Evolutionary conservation across 1,140 invertebrate species (phyloP).

Genomic region (silkworm (Bombyx mori)): DNA sequence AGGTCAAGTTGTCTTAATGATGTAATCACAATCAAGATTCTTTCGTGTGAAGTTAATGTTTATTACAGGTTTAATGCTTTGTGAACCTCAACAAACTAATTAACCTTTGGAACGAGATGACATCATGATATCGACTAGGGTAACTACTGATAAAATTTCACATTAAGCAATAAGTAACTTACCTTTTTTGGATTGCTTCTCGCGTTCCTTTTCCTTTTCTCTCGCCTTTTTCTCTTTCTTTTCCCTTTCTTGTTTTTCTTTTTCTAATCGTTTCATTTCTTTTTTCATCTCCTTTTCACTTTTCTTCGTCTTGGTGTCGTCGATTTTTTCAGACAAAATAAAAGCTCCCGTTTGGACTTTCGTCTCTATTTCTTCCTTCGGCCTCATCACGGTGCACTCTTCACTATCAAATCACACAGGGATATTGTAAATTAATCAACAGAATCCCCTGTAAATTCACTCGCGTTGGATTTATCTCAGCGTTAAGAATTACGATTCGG

Average conservation of each 20-base stretch:
- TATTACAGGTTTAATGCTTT: not conserved
- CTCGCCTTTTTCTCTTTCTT: conserved; percentile 69
- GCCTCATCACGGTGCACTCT: conserved; percentile 44
- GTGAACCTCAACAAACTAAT: conserved; percentile 1
- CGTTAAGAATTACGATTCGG: conserved; percentile 42
- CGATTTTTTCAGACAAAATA: conserved; percentile 69
- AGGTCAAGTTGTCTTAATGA: conserved; percentile 39
- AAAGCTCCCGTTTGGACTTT: conserved; percentile 64
- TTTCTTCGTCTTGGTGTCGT: conserved; percentile 66
- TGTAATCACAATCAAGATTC: conserved; percentile 37
- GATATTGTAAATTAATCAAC: conserved; percentile 39
- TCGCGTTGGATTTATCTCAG: conserved; percentile 30
- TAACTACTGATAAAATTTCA: not conserved
- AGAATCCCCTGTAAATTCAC: conserved; percentile 47
- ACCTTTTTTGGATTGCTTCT: conserved; percentile 71
- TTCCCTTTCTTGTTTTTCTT: conserved; percentile 65
- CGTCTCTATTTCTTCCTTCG: conserved; percentile 60
- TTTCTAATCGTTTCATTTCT: conserved; percentile 65
- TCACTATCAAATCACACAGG: conserved; percentile 38
- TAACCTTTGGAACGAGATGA: conserved; percentile 31
- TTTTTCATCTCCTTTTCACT: conserved; percentile 70
- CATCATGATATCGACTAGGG: conserved; percentile 30
- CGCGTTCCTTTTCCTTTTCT: conserved; percentile 66
- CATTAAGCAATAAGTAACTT: conserved; percentile 13
- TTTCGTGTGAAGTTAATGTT: not conserved